Evolutionary conservation across 1,140 invertebrate species (phyloP).

Genomic region (Hermatobates lingyangjiaoensis): DNA sequence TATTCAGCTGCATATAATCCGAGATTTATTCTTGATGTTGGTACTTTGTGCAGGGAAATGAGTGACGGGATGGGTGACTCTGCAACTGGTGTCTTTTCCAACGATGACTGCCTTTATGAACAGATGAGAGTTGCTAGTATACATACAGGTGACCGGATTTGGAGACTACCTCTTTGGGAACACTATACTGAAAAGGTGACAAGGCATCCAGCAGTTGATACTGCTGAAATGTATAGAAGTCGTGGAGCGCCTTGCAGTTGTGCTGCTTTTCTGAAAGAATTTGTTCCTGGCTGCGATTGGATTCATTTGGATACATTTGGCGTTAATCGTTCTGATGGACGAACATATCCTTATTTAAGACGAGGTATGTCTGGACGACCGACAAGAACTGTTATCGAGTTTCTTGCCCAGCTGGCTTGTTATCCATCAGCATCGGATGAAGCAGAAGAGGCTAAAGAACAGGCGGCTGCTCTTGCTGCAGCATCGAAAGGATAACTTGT

Average conservation of each 20-base stretch:
- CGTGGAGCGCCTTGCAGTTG: slow-evolving; percentile 30
- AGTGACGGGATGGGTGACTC: slow-evolving; percentile 31
- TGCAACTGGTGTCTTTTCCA: slow-evolving; percentile 36
- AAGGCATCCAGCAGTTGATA: slow-evolving; percentile 20
- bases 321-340: slow-evolving; percentile 30
- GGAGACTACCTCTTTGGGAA: slow-evolving; percentile 42
- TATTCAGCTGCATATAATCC: slow-evolving; percentile 40
- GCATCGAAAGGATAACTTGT: too few relatives aligned
- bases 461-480: too few relatives aligned
- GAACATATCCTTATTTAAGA: slow-evolving; percentile 45
- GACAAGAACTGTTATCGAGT: slow-evolving; percentile 59
- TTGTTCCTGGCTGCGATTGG: slow-evolving; percentile 32
- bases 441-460: background rate
- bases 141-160: slow-evolving; percentile 40
- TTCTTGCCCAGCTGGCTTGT: slow-evolving; percentile 29
- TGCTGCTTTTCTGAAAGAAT: slow-evolving; percentile 37
- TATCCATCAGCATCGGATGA: slow-evolving; percentile 1
- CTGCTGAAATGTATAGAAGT: slow-evolving; percentile 4
- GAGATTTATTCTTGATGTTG: slow-evolving; percentile 37
- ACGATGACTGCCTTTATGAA: slow-evolving; percentile 30
- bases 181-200: slow-evolving; percentile 31
- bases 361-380: slow-evolving; percentile 61
- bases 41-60: slow-evolving; percentile 39
- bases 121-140: slow-evolving; percentile 29
- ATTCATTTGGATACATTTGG: slow-evolving; percentile 38